Evolutionary conservation across 2,113 vertebrate genomes (phyloP).

Genomic region (Camelus bactrianus): DNA sequence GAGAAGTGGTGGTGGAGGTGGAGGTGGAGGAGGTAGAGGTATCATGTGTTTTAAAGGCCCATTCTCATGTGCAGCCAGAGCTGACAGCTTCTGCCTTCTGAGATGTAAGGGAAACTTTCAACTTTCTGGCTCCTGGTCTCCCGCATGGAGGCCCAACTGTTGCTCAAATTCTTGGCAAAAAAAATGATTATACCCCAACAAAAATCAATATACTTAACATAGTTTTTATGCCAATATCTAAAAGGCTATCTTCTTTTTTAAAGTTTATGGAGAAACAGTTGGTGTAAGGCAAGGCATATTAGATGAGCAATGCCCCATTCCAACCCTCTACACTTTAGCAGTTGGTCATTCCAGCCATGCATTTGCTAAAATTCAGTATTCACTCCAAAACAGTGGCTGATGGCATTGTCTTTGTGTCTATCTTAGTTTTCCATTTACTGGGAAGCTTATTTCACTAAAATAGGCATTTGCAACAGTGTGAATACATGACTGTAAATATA

Average conservation of each 20-base stretch:
- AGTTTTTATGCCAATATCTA: not conserved
- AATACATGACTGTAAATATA: not conserved
- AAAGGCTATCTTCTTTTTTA: not conserved
- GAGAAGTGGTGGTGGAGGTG: no score
- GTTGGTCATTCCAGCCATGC: not conserved
- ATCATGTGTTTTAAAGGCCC: not conserved
- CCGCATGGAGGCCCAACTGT: not conserved
- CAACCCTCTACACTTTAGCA: not conserved
- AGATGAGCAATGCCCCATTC: not conserved
- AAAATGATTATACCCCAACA: not conserved
- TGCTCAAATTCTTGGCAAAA: not conserved
- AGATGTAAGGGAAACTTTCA: not conserved
- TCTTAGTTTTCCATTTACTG: not conserved
- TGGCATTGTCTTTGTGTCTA: not conserved
- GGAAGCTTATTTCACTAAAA: conserved; percentile 34
- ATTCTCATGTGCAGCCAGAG: not conserved
- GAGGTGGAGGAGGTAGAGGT: not conserved
- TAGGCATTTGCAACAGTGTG: not conserved
- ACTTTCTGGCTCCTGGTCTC: not conserved
- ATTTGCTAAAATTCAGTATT: not conserved
- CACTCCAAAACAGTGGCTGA: not conserved
- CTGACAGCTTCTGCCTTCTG: not conserved
- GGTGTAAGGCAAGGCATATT: not conserved
- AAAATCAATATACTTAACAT: not conserved
- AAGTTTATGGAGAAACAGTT: not conserved